These are phyloP conservation scores for Psix sp. DNA, from an alignment of 1,140 invertebrate species.

Conservation along the genomic window DNA sequence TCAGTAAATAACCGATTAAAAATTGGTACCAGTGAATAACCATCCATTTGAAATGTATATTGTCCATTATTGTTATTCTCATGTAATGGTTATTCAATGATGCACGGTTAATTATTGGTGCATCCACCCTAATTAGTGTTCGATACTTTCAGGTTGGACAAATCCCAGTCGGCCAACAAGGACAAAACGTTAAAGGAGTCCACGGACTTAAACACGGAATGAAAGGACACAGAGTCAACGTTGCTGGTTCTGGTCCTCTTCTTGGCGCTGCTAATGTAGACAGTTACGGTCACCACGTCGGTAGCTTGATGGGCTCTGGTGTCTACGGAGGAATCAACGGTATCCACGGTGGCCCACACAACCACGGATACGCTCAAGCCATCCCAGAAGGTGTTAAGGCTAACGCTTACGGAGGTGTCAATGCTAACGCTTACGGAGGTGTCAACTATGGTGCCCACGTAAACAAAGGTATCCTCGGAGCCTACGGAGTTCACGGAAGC, in stretches of 20 bases:
- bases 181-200: conserved; percentile 13
- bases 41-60: too few species aligned
- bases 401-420: conserved; percentile 10
- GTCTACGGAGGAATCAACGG: conserved; percentile 10
- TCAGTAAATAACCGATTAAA: too few species aligned
- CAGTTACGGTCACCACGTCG: too few species aligned
- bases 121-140: too few species aligned
- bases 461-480: conserved; percentile 6
- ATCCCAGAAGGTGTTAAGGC: conserved; percentile 10
- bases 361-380: not conserved
- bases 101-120: too few species aligned
- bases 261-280: too few species aligned
- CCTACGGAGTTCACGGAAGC: conserved; percentile 18
- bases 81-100: too few species aligned
- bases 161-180: conserved; percentile 15
- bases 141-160: conserved; percentile 19
- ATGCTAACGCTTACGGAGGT: conserved; percentile 10
- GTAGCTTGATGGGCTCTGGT: too few species aligned
- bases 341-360: conserved; percentile 2
- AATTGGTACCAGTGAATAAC: too few species aligned
- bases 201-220: conserved; percentile 21
- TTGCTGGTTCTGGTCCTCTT: not conserved
- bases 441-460: not conserved
- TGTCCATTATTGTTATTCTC: too few species aligned
- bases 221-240: conserved; percentile 1